phyloP scores from a whole-genome alignment of 2,797 vertebrate genomes.

The Tenualosa ilisha region DNA sequence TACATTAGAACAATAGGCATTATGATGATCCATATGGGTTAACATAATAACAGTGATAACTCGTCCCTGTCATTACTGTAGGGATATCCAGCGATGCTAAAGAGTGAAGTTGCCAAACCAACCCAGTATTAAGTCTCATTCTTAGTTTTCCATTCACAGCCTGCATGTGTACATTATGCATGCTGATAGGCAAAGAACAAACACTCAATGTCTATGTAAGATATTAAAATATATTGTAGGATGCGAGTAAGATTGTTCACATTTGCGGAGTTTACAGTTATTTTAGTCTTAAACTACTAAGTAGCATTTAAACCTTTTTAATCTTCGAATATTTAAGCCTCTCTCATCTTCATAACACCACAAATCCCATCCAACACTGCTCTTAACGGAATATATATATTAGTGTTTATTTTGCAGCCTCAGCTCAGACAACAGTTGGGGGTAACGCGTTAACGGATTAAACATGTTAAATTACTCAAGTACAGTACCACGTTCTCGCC shows the following conservation, averaged over 20 bases:
- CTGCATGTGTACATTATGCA: too few species aligned
- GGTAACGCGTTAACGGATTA: slow-evolving; percentile 53
- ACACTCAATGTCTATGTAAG: too few species aligned
- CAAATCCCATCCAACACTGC: background rate
- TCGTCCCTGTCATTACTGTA: background rate
- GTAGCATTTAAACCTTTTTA: background rate
- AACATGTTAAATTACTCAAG: slow-evolving; percentile 38
- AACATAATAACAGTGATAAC: background rate
- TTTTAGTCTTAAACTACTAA: background rate
- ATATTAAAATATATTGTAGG: too few species aligned
- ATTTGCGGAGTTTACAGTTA: background rate
- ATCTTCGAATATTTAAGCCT: background rate
- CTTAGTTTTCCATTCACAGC: too few species aligned
- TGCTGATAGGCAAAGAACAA: too few species aligned
- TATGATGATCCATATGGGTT: too few species aligned
- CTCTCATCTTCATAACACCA: background rate
- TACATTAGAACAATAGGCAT: too few species aligned
- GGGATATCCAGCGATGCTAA: too few species aligned
- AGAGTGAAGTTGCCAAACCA: too few species aligned
- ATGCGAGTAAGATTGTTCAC: background rate
- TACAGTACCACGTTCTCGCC: slow-evolving; percentile 52
- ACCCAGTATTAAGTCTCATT: too few species aligned
- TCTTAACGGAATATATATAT: background rate
- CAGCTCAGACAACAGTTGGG: background rate
- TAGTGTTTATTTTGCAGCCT: background rate